phyloP scores from a whole-genome alignment of 2,113 vertebrate species.

The Phodopus roborovskii region DNA sequence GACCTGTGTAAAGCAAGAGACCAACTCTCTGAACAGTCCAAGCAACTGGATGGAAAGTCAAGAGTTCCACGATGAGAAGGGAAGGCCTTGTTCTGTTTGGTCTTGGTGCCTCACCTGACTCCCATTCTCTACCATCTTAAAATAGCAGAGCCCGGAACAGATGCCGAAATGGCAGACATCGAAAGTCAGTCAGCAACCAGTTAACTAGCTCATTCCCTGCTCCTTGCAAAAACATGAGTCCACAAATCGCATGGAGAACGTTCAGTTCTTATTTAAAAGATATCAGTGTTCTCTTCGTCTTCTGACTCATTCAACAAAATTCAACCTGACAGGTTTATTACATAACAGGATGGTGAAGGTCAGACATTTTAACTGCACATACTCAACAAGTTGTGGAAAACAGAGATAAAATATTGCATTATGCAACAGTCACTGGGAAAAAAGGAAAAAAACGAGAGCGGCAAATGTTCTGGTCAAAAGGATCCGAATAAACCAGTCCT shows the following conservation, averaged over 20 bases:
- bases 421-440: not conserved
- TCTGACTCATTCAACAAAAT: slow-evolving; percentile 38
- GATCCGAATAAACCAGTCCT: slow-evolving; percentile 34
- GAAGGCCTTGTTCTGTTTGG: not conserved
- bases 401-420: slow-evolving; percentile 33
- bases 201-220: not conserved
- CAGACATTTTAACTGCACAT: slow-evolving; percentile 34
- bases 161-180: not conserved
- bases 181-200: not conserved
- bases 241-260: not conserved
- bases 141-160: not conserved
- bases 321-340: slow-evolving; percentile 54
- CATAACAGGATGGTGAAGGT: not conserved
- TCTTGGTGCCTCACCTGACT: not conserved
- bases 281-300: not conserved
- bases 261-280: slow-evolving; percentile 32
- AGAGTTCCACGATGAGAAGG: not conserved
- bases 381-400: slow-evolving; percentile 46
- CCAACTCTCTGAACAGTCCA: not conserved
- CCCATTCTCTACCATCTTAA: not conserved
- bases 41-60: not conserved
- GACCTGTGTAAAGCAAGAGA: not conserved
- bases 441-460: not conserved
- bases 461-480: slow-evolving; percentile 50
- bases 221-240: slow-evolving; percentile 9